These are phyloP conservation scores for Ischnura elegans DNA, from an alignment of 2,888 invertebrate genomes.

Conservation along the genomic window DNA sequence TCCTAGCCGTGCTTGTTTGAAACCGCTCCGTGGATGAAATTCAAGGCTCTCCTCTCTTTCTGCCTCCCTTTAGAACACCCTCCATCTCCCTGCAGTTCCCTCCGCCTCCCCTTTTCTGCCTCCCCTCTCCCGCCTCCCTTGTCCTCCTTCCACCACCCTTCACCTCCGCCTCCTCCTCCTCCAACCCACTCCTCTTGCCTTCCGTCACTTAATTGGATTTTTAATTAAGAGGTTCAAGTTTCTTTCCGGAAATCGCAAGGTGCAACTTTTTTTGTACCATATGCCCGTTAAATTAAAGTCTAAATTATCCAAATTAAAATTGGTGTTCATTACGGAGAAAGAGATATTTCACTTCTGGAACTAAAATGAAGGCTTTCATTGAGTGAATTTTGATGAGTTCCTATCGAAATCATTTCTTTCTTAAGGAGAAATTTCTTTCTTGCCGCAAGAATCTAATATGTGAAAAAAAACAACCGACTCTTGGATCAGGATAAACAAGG, in stretches of 20 bases:
- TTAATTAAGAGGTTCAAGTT: conserved; percentile 39
- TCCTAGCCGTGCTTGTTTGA: background rate
- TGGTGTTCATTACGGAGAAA: background rate
- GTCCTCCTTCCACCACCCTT: background rate
- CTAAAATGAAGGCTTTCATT: background rate
- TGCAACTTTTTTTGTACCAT: conserved; percentile 16
- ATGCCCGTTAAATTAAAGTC: conserved; percentile 6
- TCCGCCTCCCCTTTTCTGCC: background rate
- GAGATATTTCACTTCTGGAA: conserved; percentile 31
- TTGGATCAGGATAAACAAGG: too few relatives aligned
- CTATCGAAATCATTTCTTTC: background rate
- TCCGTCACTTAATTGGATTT: conserved; percentile 40
- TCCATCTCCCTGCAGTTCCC: background rate
- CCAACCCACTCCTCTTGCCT: background rate
- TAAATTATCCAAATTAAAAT: conserved; percentile 31
- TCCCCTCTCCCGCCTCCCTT: background rate
- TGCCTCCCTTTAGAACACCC: background rate
- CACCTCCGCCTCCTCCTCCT: background rate
- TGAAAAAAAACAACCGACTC: background rate
- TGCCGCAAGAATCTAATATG: background rate
- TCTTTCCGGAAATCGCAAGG: conserved; percentile 10
- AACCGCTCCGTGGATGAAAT: background rate
- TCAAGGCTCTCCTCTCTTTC: background rate
- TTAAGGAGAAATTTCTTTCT: background rate
- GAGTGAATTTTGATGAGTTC: background rate